Percentiles rank a stretch among this genome's conserved stretches.
Evolutionary conservation across 2,113 vertebrate species (phyloP).

Genomic region (Megaceryle torquata): DNA sequence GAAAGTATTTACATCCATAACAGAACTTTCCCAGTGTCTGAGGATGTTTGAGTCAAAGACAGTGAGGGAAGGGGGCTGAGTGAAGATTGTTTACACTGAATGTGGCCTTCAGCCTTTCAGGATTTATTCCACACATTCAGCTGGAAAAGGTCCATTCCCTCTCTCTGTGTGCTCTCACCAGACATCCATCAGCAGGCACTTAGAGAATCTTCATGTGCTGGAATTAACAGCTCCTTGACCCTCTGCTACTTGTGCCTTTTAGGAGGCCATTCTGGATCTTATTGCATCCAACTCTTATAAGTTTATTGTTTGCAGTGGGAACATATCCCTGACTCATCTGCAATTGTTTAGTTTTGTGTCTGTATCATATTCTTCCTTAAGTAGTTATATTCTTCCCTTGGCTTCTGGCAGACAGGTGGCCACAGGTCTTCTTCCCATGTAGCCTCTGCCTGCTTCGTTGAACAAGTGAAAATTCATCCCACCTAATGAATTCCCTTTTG

Average conservation of each 20-base stretch:
- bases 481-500: neutral
- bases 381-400: neutral
- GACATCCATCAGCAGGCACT: neutral
- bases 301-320: neutral
- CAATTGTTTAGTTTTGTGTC: neutral
- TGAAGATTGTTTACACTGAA: neutral
- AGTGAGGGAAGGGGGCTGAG: neutral
- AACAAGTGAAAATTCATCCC: neutral
- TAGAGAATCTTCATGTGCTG: neutral
- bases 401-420: neutral
- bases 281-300: neutral
- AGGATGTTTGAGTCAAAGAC: neutral
- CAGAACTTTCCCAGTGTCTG: neutral
- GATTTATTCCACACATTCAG: neutral
- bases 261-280: neutral
- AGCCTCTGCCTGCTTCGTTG: neutral
- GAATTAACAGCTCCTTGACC: neutral
- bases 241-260: neutral
- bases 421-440: neutral
- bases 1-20: neutral
- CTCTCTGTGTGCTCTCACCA: neutral
- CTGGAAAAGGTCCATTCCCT: slow-evolving; percentile 16
- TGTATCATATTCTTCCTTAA: neutral
- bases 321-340: neutral
- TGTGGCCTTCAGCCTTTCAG: neutral